Evolutionary conservation across 2,113 vertebrate species (phyloP).

Genomic region (Herpailurus yagouaroundi): DNA sequence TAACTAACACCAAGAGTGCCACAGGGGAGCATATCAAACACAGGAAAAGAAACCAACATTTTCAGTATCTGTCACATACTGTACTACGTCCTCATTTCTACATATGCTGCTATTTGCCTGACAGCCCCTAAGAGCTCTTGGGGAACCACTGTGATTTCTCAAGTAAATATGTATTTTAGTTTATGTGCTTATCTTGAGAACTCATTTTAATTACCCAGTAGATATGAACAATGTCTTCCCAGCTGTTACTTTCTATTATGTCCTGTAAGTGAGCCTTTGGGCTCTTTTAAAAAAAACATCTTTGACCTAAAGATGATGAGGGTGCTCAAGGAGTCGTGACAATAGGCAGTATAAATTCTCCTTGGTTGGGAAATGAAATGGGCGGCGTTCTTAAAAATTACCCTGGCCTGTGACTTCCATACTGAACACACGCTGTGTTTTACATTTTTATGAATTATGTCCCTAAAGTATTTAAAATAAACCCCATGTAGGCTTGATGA

Average conservation of each 20-base stretch:
- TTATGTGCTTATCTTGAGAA: conserved; percentile 57
- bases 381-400: background rate
- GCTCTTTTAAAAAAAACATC: conserved; percentile 56
- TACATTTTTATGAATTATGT: background rate
- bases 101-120: conserved; percentile 17
- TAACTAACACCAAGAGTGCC: background rate
- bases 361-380: background rate
- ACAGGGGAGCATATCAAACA: background rate
- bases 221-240: conserved; percentile 65
- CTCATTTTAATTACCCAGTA: conserved; percentile 64
- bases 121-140: conserved; percentile 42
- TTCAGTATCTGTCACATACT: background rate
- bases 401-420: background rate
- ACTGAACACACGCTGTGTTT: background rate
- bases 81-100: background rate
- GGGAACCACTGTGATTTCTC: conserved; percentile 53
- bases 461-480: background rate
- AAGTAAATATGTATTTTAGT: conserved; percentile 74
- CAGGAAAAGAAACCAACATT: background rate
- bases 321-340: background rate
- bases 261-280: conserved; percentile 49
- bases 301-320: conserved; percentile 62
- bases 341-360: background rate
- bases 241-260: conserved; percentile 64
- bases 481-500: background rate